phyloP scores from a whole-genome alignment of 2,113 vertebrate species.

The Lonchura striata region DNA sequence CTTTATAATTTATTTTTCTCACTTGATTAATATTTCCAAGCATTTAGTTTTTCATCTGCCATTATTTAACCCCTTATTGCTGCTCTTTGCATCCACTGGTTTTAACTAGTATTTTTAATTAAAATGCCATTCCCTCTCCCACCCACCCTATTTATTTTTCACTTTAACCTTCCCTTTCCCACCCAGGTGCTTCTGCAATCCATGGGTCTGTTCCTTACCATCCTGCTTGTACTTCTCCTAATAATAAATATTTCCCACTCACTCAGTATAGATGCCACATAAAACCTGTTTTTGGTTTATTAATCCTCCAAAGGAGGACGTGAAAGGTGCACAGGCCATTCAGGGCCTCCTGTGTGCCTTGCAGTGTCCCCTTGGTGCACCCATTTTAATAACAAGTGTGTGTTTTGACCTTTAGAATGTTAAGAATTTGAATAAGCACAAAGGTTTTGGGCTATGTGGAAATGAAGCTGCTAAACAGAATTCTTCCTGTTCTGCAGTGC shows the following conservation, averaged over 20 bases:
- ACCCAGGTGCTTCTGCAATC: neutral
- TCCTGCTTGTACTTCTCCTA: neutral
- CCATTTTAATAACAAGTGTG: neutral
- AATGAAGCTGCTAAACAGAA: neutral
- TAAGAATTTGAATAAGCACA: neutral
- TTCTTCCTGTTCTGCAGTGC: neutral
- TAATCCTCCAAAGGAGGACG: neutral
- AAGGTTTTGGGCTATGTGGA: neutral
- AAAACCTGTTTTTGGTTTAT: neutral
- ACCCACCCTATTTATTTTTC: neutral
- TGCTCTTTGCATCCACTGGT: neutral
- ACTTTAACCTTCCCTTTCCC: neutral
- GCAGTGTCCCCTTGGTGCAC: neutral
- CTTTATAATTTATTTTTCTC: constrained; percentile 5
- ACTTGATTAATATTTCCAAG: neutral
- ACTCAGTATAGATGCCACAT: neutral
- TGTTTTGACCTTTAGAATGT: neutral
- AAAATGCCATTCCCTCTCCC: neutral
- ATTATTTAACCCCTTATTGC: neutral
- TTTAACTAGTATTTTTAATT: neutral
- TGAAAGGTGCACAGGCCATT: neutral
- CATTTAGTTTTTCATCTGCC: neutral
- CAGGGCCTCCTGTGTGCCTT: rapidly evolving
- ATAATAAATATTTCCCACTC: neutral
- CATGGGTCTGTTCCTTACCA: neutral